These are phyloP conservation scores for Sebastes dallii DNA, from an alignment of 2,797 vertebrate genomes.

Conservation along the genomic window DNA sequence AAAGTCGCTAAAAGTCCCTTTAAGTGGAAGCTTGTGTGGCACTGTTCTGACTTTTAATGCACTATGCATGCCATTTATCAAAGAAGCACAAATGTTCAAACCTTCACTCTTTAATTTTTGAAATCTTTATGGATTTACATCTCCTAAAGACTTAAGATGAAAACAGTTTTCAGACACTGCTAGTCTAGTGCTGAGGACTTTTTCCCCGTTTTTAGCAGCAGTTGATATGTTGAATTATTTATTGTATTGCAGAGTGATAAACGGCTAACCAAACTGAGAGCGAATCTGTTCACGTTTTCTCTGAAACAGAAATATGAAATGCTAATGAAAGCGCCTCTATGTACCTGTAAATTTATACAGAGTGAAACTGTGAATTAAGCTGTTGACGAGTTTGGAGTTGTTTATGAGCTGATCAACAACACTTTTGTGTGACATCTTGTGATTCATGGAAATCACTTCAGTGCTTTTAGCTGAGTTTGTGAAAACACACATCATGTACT, in stretches of 20 bases:
- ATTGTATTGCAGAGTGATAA: not conserved
- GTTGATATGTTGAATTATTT: not conserved
- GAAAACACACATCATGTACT: not conserved
- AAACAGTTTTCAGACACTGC: not conserved
- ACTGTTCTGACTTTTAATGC: not conserved
- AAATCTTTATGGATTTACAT: not conserved
- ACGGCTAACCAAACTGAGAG: not conserved
- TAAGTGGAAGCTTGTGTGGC: not conserved
- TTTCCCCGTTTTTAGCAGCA: not conserved
- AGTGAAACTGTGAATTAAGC: not conserved
- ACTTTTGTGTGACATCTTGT: not conserved
- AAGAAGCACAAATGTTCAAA: not conserved
- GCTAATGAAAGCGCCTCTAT: not conserved
- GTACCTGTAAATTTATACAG: slow-evolving; percentile 7
- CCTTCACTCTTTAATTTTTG: too few species aligned
- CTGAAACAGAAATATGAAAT: slow-evolving; percentile 1
- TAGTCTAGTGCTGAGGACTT: not conserved
- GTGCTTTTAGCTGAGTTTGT: not conserved
- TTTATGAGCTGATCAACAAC: not conserved
- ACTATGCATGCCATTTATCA: not conserved
- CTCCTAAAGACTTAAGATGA: not conserved
- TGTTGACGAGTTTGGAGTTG: not conserved
- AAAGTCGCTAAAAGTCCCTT: not conserved
- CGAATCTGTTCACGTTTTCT: not conserved
- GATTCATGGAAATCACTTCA: not conserved